Percentiles rank a stretch among this genome's conserved stretches.
Evolutionary conservation across 2,888 invertebrate genomes (phyloP).

Genomic region (Muschampia plurimacula): DNA sequence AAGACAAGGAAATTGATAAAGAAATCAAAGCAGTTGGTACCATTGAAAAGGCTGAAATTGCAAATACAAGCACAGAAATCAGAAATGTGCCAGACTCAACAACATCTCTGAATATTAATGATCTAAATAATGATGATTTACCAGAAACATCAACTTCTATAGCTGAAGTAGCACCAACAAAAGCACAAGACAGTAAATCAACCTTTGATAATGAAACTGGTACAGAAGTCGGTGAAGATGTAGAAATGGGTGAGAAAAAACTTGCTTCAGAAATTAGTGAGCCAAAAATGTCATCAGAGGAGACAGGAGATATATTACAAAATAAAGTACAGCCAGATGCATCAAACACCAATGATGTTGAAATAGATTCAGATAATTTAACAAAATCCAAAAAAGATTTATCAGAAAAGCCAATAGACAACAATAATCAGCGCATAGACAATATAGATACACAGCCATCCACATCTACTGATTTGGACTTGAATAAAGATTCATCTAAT

Average conservation of each 20-base stretch:
- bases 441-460: slow-evolving; percentile 43
- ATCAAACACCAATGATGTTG: background rate
- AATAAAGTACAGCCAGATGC: background rate
- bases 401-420: slow-evolving; percentile 3
- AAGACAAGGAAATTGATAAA: background rate
- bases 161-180: background rate
- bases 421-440: background rate
- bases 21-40: background rate
- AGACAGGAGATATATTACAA: background rate
- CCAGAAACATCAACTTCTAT: background rate
- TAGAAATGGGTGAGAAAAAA: background rate
- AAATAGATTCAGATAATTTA: background rate
- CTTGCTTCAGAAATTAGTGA: background rate
- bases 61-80: background rate
- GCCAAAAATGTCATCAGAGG: background rate
- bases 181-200: background rate
- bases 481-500: slow-evolving; percentile 40
- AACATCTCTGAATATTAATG: background rate
- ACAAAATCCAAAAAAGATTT: background rate
- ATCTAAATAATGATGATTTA: background rate
- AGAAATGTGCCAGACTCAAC: background rate
- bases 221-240: background rate
- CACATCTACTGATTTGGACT: slow-evolving; percentile 39
- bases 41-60: background rate
- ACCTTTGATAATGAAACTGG: background rate